These are phyloP conservation scores for Nerophis lumbriciformis DNA, from an alignment of 2,113 vertebrate genomes.

Conservation along the genomic window DNA sequence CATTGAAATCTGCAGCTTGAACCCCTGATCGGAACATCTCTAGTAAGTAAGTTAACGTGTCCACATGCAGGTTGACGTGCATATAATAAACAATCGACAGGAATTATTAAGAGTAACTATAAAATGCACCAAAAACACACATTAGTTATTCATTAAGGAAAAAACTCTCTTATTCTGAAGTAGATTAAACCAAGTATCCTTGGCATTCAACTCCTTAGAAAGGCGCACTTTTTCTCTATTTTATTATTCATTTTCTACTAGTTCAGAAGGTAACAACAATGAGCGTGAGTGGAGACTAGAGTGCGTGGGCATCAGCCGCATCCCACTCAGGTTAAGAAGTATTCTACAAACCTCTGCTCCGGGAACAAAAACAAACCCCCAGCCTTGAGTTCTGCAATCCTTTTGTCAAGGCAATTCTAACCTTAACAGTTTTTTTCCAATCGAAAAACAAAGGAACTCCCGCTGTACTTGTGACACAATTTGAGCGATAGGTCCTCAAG, in stretches of 20 bases:
- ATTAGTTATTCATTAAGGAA: too few species aligned
- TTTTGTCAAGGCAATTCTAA: slow-evolving; percentile 8
- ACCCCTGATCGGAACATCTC: too few species aligned
- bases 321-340: slow-evolving; percentile 11
- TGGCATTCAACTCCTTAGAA: neutral
- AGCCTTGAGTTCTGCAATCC: neutral
- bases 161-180: too few species aligned
- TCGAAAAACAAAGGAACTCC: too few species aligned
- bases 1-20: too few species aligned
- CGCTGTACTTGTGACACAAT: too few species aligned
- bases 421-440: neutral
- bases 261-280: neutral
- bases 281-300: neutral
- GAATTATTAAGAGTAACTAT: too few species aligned
- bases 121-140: too few species aligned
- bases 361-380: neutral
- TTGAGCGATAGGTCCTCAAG: slow-evolving; percentile 5
- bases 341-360: slow-evolving; percentile 7
- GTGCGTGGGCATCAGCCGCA: slow-evolving; percentile 11
- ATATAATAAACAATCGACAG: too few species aligned
- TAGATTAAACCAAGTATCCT: too few species aligned
- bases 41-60: too few species aligned
- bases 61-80: too few species aligned
- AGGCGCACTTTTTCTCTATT: neutral
- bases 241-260: neutral